A percentile compares a stretch with the other conserved stretches of the same genome.
Conservation (phyloP, 2,113 vertebrate species). For the Micromys minutus region DNA sequence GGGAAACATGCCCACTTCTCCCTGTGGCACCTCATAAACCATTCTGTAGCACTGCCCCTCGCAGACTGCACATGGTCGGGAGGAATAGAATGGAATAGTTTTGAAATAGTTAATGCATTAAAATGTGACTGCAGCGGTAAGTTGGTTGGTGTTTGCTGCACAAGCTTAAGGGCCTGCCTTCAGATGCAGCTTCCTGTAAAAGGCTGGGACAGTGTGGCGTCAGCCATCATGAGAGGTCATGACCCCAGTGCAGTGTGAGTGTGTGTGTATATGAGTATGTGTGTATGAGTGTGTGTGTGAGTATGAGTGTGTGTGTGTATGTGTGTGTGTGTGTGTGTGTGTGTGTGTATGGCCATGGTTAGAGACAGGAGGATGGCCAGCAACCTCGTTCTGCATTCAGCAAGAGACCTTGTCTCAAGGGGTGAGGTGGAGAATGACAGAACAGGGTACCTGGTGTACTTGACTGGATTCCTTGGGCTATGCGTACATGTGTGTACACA, state of each 20-base stretch:
- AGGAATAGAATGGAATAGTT: not conserved
- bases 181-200: too few relatives aligned
- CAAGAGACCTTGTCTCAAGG: too few relatives aligned
- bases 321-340: not conserved
- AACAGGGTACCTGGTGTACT: not conserved
- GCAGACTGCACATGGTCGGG: not conserved
- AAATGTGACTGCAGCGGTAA: not conserved
- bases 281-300: not conserved
- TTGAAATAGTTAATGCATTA: not conserved
- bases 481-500: not conserved
- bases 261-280: not conserved
- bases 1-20: fast-evolving
- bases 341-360: not conserved
- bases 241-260: not conserved
- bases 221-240: not conserved
- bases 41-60: not conserved
- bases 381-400: not conserved
- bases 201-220: not conserved
- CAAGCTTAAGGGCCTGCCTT: too few relatives aligned
- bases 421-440: too few relatives aligned
- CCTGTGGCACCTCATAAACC: fast-evolving
- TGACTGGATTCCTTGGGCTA: not conserved
- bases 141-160: not conserved
- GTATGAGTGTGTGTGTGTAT: too few relatives aligned
- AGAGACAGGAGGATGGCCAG: not conserved